phyloP scores from a whole-genome alignment of 2,888 invertebrate genomes.

The Orthosia incerta region DNA sequence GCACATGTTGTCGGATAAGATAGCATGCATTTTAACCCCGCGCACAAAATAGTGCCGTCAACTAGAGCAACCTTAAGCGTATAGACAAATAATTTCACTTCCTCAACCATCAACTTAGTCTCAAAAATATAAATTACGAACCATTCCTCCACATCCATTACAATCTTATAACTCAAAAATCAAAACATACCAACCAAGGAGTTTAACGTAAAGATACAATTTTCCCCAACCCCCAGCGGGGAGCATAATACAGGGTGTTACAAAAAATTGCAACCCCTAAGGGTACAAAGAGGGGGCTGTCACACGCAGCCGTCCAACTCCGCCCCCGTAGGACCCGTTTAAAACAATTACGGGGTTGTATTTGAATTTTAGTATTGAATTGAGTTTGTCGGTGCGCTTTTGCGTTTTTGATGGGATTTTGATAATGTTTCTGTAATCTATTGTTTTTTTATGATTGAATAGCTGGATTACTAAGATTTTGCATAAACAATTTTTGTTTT shows the following conservation, averaged over 20 bases:
- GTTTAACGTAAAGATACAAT: slow-evolving; percentile 61
- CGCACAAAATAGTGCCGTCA: too few species aligned
- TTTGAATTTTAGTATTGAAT: slow-evolving; percentile 75
- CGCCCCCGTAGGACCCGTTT: slow-evolving; percentile 72
- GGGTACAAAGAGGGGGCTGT: slow-evolving; percentile 79
- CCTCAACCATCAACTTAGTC: not conserved
- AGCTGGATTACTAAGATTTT: not conserved
- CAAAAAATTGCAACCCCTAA: slow-evolving; percentile 85
- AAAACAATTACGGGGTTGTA: slow-evolving; percentile 82
- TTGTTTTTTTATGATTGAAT: slow-evolving; percentile 2
- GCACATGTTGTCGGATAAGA: too few species aligned
- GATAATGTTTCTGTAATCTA: not conserved
- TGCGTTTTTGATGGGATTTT: slow-evolving; percentile 47
- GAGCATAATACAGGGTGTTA: slow-evolving; percentile 78
- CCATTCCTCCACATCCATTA: slow-evolving; percentile 20
- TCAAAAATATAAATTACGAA: not conserved
- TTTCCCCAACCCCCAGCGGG: slow-evolving; percentile 58
- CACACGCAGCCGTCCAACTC: slow-evolving; percentile 78
- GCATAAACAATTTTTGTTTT: too few species aligned
- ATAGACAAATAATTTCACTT: not conserved
- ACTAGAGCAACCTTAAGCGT: too few species aligned
- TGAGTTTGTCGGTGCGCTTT: slow-evolving; percentile 57
- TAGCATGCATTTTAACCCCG: too few species aligned
- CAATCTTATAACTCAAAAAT: slow-evolving; percentile 54
- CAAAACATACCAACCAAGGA: slow-evolving; percentile 58